Evolutionary conservation across 2,797 vertebrate species (phyloP).

Genomic region (Hydrocynus forskahlii): DNA sequence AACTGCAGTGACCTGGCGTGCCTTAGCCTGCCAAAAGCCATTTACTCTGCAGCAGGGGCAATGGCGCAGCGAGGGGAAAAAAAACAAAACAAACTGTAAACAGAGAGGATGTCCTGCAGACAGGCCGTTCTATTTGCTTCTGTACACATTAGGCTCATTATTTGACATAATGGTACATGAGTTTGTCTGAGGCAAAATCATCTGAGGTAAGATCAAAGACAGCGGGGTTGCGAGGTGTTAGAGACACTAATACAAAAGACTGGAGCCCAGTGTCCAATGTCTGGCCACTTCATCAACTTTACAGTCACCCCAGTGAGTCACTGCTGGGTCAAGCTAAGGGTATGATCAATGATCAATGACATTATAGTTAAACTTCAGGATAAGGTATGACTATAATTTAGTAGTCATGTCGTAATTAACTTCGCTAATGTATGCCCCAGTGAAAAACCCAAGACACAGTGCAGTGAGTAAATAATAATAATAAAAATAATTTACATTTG

Average conservation of each 20-base stretch:
- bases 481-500: too few species aligned
- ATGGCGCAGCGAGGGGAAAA: slow-evolving; percentile 5
- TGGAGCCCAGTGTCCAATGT: background rate
- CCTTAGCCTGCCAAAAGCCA: slow-evolving; percentile 3
- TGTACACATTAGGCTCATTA: slow-evolving; percentile 11
- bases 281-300: background rate
- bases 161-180: background rate
- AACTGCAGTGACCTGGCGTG: slow-evolving; percentile 62
- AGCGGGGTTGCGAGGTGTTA: background rate
- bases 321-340: too few species aligned
- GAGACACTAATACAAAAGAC: background rate
- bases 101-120: slow-evolving; percentile 13
- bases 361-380: too few species aligned
- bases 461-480: too few species aligned
- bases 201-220: background rate
- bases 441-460: too few species aligned
- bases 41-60: slow-evolving; percentile 2
- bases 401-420: too few species aligned
- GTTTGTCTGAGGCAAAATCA: background rate
- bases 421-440: too few species aligned
- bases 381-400: too few species aligned
- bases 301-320: background rate
- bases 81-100: background rate
- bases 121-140: background rate
- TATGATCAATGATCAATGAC: too few species aligned